Conservation (phyloP, 2,113 vertebrate genomes). For the Microcebus griseorufus region DNA sequence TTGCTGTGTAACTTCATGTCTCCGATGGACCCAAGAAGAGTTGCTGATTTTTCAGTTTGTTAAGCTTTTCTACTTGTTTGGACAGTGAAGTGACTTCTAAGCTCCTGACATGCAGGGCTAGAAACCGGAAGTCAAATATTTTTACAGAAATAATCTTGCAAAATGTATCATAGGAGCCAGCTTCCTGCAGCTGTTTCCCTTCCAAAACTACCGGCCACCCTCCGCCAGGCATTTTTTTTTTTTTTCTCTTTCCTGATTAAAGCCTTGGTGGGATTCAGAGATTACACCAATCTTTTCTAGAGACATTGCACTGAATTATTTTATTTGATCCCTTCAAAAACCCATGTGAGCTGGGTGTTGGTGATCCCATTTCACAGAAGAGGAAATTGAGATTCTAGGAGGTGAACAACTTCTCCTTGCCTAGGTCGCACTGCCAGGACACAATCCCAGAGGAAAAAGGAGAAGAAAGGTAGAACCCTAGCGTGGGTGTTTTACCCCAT, state of each 20-base stretch:
- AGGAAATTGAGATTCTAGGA: neutral
- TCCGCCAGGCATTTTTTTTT: neutral
- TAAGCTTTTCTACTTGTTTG: neutral
- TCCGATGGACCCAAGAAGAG: neutral
- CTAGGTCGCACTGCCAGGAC: neutral
- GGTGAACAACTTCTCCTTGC: neutral
- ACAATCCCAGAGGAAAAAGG: neutral
- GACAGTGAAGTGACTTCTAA: neutral
- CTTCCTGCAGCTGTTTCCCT: constrained; percentile 66
- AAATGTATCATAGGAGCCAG: neutral
- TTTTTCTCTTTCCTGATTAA: neutral
- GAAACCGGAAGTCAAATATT: constrained; percentile 44
- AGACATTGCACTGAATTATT: neutral
- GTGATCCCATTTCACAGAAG: neutral
- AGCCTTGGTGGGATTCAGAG: neutral
- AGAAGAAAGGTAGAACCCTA: neutral
- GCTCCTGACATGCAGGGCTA: neutral
- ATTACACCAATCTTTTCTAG: neutral
- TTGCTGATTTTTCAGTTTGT: neutral
- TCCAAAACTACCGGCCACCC: neutral
- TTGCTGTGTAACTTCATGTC: neutral
- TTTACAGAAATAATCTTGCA: constrained; percentile 30
- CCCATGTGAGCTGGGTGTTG: neutral
- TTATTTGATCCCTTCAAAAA: neutral
- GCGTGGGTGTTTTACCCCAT: neutral